Base-by-base conservation (phyloP, 2,797 vertebrate genomes). In the Geotrypetes seraphini region DNA sequence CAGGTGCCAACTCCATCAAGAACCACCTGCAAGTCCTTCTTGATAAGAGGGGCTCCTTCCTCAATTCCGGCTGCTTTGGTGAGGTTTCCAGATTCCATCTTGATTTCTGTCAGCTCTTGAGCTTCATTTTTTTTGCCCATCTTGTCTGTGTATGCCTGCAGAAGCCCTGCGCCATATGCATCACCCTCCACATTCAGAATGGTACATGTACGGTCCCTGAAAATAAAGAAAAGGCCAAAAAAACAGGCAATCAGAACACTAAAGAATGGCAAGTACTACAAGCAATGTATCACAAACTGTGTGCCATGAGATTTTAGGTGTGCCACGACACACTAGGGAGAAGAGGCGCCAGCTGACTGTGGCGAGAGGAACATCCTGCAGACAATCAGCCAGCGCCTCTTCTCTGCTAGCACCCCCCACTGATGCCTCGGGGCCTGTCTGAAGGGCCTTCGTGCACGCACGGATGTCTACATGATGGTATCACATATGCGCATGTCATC, bases 121-220 rank as follows among this genome's bases (percentile, higher is more conserved):
- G 4, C 72, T 0, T 57, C 58, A 2, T 2, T 8, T 2, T 25
- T 49, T 4, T 41, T 5, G 12, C 43, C 11, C 0, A 31, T 36
- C 5, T 69, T 75, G 36, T 95, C 88, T 6, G 80, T 58, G 0
- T 81, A 91, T 44, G 38, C 18, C 36, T 95, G 91, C 47, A 95
- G 62, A 12, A 95, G 75, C 0, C 89, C 91, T 0, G 91, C 90
- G 2, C 90, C 90, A 2, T 86, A 91, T 2, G 90, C 90, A 0
- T 93, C 91, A 0, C 91, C 86, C 53, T 93, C 90, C 31, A 95
- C 90, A 0, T 95, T 95, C 51, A 95, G 43, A 19, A 92, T 29
- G 0, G 91, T 95, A 62, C 91, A 95, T 10, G 83, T 89, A 9
- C 91, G 88, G 55, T 95, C 91, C 5, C 89, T 92, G 38, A 12